Base-by-base conservation (phyloP, 2,888 invertebrate genomes). In the Drosophila paranaensis region DNA sequence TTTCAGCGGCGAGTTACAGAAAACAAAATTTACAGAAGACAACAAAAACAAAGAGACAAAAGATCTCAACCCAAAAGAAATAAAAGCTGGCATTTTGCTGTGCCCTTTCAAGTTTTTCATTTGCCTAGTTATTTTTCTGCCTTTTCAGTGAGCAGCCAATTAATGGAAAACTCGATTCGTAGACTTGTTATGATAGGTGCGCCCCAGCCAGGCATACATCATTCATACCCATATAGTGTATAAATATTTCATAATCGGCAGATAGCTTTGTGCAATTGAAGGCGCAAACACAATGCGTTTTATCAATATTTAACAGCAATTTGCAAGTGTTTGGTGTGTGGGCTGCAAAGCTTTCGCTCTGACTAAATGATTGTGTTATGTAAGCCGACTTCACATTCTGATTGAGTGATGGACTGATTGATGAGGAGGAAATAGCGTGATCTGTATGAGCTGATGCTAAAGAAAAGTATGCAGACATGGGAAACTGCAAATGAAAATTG, bases 121-220 rank as follows among this genome's bases (percentile, higher is more conserved):
- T 76, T 39, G 53, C 35, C 35, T 39, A n/a, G 53, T 39, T 27
- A n/a, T 39, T 51, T 50, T 37, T 56, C n/a, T n/a, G 37, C 27
- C 54, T 48, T 40, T 35, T 8, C 48, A 57, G n/a, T 54, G 63
- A 20, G 53, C 37, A n/a, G 56, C 30, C 82, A 82, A 85, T 82
- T 81, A 82, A 43, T 50, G 48, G 33, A 27, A 51, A 43, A 67
- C 46, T 40, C 51, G 30, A 14, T 20, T 42, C 27, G 30, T 40
- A 55, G 50, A 14, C 50, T 37, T 27, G 25, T 55, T 64, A 48
- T 40, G 37, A 58, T 50, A 73, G 86, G 87, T 88, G 87, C 80
- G 80, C 74, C 74, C 68, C 55, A 67, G 66, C 61, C 66, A 71
- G 58, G 71, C 77, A 82, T 71, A 63, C 64, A 81, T 71, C 82